Conservation (phyloP, 2,888 invertebrate genomes). For the Hydrotaea cyrtoneurina region DNA sequence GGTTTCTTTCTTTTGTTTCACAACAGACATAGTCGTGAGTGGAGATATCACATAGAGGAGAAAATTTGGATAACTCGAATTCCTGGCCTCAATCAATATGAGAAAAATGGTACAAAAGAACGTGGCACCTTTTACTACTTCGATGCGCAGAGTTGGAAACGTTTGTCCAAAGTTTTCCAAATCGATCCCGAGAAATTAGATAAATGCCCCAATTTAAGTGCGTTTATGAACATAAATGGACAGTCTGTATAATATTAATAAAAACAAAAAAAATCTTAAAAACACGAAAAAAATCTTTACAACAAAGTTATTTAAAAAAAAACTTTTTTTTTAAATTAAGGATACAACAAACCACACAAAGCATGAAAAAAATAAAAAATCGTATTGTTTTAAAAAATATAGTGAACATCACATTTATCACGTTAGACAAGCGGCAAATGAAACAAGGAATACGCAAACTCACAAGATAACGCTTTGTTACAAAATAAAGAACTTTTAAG, state of each 20-base stretch:
- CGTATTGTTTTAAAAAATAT: conserved; percentile 44
- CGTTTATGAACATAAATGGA: conserved; percentile 81
- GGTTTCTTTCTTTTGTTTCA: not conserved
- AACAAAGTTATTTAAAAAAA: conserved; percentile 64
- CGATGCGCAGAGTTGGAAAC: conserved; percentile 99
- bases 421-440: not conserved
- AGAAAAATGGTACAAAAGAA: conserved; percentile 98
- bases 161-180: conserved; percentile 99
- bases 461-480: too few relatives aligned
- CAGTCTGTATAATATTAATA: conserved; percentile 82
- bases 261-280: conserved; percentile 75
- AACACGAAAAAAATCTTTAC: conserved; percentile 75
- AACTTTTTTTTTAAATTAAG: conserved; percentile 71
- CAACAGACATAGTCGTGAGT: conserved; percentile 96
- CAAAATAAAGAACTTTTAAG: too few relatives aligned
- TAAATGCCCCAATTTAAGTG: conserved; percentile 83
- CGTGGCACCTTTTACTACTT: conserved; percentile 99
- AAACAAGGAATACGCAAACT: too few relatives aligned
- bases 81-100: conserved; percentile 94
- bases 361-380: conserved; percentile 67
- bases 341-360: conserved; percentile 55
- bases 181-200: conserved; percentile 99
- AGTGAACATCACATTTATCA: conserved; percentile 15
- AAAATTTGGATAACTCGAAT: conserved; percentile 99
- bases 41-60: conserved; percentile 99